Conservation (phyloP, 2,888 invertebrate genomes). For the Oxytorus armatus region DNA sequence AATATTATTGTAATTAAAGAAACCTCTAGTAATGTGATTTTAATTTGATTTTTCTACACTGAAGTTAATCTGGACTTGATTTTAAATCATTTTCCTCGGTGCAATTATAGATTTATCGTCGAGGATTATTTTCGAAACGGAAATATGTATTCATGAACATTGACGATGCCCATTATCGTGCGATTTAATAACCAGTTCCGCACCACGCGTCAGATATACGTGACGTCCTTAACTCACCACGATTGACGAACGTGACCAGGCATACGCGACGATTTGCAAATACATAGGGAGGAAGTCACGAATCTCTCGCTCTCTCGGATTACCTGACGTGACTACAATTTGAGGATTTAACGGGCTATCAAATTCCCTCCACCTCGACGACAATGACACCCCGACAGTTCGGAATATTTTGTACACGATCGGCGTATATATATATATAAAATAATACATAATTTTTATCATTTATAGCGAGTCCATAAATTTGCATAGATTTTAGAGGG, state of each 20-base stretch:
- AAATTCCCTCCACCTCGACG: conserved; percentile 46
- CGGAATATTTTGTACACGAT: conserved; percentile 23
- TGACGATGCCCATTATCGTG: conserved; percentile 56
- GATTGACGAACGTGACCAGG: conserved; percentile 80
- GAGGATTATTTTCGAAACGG: not conserved
- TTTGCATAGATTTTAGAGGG: conserved; percentile 52
- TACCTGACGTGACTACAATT: conserved; percentile 78
- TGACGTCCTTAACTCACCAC: conserved; percentile 78
- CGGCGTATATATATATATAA: not conserved
- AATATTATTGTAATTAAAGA: too few species aligned
- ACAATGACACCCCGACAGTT: conserved; percentile 36
- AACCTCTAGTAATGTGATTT: too few species aligned
- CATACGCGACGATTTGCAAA: conserved; percentile 79
- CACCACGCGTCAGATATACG: conserved; percentile 72
- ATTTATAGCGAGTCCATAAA: conserved; percentile 15
- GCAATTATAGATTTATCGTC: not conserved
- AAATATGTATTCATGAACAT: conserved; percentile 49
- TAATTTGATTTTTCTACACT: too few species aligned
- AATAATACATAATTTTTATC: not conserved
- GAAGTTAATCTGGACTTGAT: too few species aligned
- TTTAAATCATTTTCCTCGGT: not conserved
- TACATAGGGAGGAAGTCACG: conserved; percentile 81
- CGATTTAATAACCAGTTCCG: conserved; percentile 65
- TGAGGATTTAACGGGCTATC: conserved; percentile 69
- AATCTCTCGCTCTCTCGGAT: conserved; percentile 74